phyloP scores from a whole-genome alignment of 2,888 invertebrate genomes.

The Eilema griseolum region DNA sequence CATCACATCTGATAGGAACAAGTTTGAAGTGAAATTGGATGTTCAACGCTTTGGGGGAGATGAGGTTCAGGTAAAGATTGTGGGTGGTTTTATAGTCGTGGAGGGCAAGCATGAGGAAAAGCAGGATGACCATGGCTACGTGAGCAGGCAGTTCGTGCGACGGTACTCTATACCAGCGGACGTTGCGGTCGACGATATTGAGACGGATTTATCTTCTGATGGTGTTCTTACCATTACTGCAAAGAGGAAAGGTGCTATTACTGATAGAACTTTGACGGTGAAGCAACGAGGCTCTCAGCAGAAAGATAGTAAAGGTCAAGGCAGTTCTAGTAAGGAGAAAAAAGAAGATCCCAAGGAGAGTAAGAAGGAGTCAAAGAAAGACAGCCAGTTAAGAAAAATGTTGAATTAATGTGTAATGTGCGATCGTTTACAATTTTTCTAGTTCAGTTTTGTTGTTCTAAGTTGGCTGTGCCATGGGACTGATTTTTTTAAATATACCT shows the following conservation, averaged over 20 bases:
- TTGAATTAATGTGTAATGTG: too few relatives aligned
- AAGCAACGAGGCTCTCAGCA: not conserved
- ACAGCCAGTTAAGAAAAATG: too few relatives aligned
- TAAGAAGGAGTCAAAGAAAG: not conserved
- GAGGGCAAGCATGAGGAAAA: slow-evolving; percentile 93
- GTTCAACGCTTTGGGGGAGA: not conserved
- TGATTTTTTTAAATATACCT: slow-evolving; percentile 12
- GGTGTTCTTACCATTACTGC: slow-evolving; percentile 90
- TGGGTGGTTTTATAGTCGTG: slow-evolving; percentile 89
- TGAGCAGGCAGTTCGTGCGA: slow-evolving; percentile 90
- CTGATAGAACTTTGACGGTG: not conserved
- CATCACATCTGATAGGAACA: too few relatives aligned
- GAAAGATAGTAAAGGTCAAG: not conserved
- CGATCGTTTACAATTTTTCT: too few relatives aligned
- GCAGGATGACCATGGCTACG: slow-evolving; percentile 90
- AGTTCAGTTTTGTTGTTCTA: too few relatives aligned
- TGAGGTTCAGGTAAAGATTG: slow-evolving; percentile 91
- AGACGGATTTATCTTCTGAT: slow-evolving; percentile 90
- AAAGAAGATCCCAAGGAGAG: not conserved
- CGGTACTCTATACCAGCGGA: slow-evolving; percentile 90
- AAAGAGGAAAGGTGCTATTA: slow-evolving; percentile 66
- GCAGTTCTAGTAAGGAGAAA: not conserved
- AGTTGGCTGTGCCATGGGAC: slow-evolving; percentile 39
- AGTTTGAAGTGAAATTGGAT: too few relatives aligned
- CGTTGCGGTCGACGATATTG: slow-evolving; percentile 88